These are phyloP conservation scores for Leucophenga varia DNA, from an alignment of 1,140 invertebrate species.

Conservation along the genomic window DNA sequence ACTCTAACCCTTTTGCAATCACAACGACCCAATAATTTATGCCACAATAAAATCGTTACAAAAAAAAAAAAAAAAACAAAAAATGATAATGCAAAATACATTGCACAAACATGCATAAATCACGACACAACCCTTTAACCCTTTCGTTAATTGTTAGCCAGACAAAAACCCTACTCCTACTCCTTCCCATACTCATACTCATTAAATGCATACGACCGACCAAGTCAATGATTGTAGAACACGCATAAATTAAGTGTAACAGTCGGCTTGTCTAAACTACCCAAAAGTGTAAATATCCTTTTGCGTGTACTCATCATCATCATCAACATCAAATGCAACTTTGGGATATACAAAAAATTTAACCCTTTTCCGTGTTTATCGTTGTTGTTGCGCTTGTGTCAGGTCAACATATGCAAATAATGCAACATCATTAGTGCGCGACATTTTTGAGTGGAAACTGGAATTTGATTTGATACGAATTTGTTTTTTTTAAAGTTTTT, in stretches of 20 bases:
- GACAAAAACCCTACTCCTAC: no score
- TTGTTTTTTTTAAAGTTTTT: no score
- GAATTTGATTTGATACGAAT: constrained; percentile 10
- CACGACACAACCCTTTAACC: constrained; percentile 15
- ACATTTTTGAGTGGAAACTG: constrained; percentile 5
- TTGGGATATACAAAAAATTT: constrained; percentile 7
- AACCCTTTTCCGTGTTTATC: constrained; percentile 29
- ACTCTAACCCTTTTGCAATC: no score
- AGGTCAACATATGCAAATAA: constrained; percentile 42
- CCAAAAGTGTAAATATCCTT: no score
- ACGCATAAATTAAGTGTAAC: constrained; percentile 42
- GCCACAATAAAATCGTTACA: no score
- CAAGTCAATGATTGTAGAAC: constrained; percentile 41
- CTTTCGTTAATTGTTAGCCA: constrained; percentile 25
- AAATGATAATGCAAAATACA: no score
- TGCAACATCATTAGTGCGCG: constrained; percentile 44
- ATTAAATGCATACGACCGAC: constrained; percentile 21
- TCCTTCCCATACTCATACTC: constrained; percentile 12
- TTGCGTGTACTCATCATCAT: constrained; percentile 7
- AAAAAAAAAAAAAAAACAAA: no score
- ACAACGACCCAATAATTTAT: no score
- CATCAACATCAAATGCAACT: not conserved
- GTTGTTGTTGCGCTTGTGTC: constrained; percentile 1
- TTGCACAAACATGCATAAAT: no score
- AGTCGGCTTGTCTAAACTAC: no score